phyloP scores from a whole-genome alignment of 2,797 vertebrate species.

The Carapus acus region DNA sequence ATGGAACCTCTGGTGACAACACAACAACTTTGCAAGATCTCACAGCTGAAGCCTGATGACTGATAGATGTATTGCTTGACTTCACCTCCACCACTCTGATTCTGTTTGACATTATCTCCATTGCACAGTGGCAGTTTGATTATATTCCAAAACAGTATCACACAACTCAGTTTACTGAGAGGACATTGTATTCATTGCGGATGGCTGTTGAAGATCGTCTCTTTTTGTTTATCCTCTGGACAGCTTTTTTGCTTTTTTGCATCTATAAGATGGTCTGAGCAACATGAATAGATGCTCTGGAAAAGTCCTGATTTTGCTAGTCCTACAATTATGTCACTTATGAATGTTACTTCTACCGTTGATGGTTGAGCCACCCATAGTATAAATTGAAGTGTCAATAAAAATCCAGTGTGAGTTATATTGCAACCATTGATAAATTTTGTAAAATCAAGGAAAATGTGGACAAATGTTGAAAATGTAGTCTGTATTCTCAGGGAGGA shows the following conservation, averaged over 20 bases:
- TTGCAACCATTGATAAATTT: no score
- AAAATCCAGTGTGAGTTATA: no score
- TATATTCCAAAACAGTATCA: conserved; percentile 29
- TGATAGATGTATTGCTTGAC: conserved; percentile 50
- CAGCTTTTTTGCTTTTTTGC: conserved; percentile 48
- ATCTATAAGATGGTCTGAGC: no score
- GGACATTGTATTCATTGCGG: conserved; percentile 45
- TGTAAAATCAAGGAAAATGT: no score
- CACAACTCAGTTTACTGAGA: conserved; percentile 31
- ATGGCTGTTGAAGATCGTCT: conserved; percentile 12
- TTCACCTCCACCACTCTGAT: conserved; percentile 24
- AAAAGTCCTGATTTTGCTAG: no score
- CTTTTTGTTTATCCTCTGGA: conserved; percentile 21
- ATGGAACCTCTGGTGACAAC: conserved; percentile 46
- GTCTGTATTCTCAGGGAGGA: no score
- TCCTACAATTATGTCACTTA: no score
- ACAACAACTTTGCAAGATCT: conserved; percentile 56
- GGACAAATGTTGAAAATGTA: no score
- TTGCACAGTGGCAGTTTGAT: conserved; percentile 18
- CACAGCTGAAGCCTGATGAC: conserved; percentile 54
- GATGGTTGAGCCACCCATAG: no score
- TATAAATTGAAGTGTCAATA: no score
- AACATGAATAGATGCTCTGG: no score
- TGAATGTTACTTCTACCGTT: no score
- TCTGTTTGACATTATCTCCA: conserved; percentile 35